Base-by-base conservation (phyloP, 2,797 vertebrate species). In the Vultur gryphus region DNA sequence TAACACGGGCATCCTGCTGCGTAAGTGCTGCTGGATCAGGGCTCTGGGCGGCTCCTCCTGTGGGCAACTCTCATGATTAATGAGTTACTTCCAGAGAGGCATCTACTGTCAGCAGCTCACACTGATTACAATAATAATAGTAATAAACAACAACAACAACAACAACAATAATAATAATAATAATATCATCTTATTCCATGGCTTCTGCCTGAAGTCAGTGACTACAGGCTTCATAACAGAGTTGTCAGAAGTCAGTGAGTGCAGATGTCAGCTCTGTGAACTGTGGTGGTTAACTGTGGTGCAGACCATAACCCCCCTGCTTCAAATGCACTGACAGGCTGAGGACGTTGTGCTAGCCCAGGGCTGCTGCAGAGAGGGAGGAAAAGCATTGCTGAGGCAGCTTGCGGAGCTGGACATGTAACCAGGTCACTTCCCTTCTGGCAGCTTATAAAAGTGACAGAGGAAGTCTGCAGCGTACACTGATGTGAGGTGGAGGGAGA, bases 1-100 rank as follows among this genome's bases (percentile, higher is more conserved):
- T 97, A 97, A 97, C 96, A 94, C 2, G 66, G 93, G 95, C 96
- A 97, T 97, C 95, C 94, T 97, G 96, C 97, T 97, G 92, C 95
- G 96, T 97, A 97, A 97, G 83, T 52, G 59, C 82, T 62, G 87
- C 75, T 0, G 23, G 87, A 94, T 90, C 95, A 81, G 54, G 75
- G 84, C 86, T 89, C 78, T 78, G 87, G 83, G 93, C 28, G 31
- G 76, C 93, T 95, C 95, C 94, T 96, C 94, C 86, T 23, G 3
- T 57, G 72, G 88, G 79, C 95, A 89, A 8, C 64, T 90, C 70
- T 89, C 51, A n/a, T 77, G 93, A 95, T 90, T 93, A 93, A 96
- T 89, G 93, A 89, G 66, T 70, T 87, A 84, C 90, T 94, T 94
- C 84, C 72, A 77, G 77, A 86, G 46, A 92, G 49, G 23, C 61